Evolutionary conservation across 2,797 vertebrate species (phyloP).

Genomic region (Rhynchonycteris naso): DNA sequence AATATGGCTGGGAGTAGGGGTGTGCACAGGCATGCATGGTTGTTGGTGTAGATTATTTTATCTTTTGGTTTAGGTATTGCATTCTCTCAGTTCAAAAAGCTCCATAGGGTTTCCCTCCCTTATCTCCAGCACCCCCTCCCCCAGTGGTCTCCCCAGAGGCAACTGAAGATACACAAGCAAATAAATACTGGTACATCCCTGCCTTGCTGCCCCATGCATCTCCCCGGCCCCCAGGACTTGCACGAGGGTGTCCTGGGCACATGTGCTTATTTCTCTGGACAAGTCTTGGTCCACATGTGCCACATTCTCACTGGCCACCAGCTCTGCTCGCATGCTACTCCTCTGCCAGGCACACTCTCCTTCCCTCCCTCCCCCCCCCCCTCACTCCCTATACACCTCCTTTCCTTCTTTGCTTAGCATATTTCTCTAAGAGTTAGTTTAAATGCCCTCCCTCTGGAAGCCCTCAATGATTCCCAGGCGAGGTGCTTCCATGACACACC

Average conservation of each 20-base stretch:
- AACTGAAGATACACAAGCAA: background rate
- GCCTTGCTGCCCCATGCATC: fast-evolving
- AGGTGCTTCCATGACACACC: background rate
- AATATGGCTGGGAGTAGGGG: background rate
- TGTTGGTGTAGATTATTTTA: background rate
- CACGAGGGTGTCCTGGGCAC: fast-evolving
- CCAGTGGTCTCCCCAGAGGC: background rate
- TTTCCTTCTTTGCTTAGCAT: background rate
- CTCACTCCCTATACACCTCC: background rate
- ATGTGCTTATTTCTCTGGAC: fast-evolving
- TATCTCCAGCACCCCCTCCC: background rate
- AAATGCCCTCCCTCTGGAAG: background rate
- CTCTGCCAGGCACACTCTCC: background rate
- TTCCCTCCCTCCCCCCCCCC: background rate
- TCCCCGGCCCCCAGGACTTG: background rate
- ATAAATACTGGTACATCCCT: background rate
- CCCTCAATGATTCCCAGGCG: background rate
- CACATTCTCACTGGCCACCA: background rate
- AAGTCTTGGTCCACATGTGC: fast-evolving
- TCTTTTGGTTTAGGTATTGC: background rate
- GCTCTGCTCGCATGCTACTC: background rate
- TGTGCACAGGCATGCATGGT: background rate
- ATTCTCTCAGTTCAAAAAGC: background rate
- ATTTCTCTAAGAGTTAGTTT: background rate
- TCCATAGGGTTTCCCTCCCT: background rate